Base-by-base conservation (phyloP, 1,140 invertebrate genomes). In the Brachionus angularis region DNA sequence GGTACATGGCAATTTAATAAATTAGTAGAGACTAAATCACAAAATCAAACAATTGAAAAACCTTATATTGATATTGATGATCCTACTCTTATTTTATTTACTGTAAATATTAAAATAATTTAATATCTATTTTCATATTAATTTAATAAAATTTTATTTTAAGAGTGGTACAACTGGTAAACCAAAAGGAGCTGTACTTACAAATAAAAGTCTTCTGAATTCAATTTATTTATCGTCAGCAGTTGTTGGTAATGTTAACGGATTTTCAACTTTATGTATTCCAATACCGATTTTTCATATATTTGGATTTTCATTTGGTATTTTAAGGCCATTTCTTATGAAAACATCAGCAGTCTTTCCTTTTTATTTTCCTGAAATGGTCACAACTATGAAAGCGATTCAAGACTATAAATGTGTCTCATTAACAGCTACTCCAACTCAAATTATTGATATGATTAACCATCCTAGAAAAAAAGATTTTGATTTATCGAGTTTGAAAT, bases 361-460 rank as follows among this genome's bases (percentile, higher is more conserved):
- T 3, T 70, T 42, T 39, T 64, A 50, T 47, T 36, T 50, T 36
- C 71, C 46, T 8, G 42, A 52, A 5, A 62, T 44, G 21, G 44
- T 47, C 1, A 27, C 67, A 14, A 50, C 33, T 34, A 55, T 64
- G 29, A 44, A 36, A 29, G 67, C 53, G 46, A 55, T 55, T 21
- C 42, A 50, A 47, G 39, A 33, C 82, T 2, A 91, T 88, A 80
- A 88, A 87, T 83, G 86, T 88, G 34, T 79, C 82, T 29, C 89
- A 5, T 79, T 91, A n/a, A 90, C 89, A 76, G 94, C 94, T 14
- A 96, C 94, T 0, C 95, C 95, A 3, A 97, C 94, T 0, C 98
- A 98, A 94, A 93, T 90, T 79, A 88, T 96, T 69, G 92, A 96
- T 79, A 84, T 91, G 70, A 75, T 92, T 39, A 81, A 83, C 61